Evolutionary conservation across 1,140 invertebrate species (phyloP), one percentile per base, ranked within the genome.

Genomic region (Myzus persicae): DNA sequence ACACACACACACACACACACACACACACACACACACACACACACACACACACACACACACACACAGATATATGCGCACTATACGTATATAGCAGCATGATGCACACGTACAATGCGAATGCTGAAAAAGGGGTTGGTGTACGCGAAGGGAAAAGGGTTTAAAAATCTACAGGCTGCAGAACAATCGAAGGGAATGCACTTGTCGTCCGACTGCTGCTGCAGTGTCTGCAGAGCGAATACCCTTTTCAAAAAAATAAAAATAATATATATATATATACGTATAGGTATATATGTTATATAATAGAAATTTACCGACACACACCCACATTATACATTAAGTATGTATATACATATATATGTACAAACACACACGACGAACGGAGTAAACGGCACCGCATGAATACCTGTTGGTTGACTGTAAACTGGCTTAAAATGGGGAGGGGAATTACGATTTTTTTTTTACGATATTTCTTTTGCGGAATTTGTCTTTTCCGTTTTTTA

Each of bases 171-270:
- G 26, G 42, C 54, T 31, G 59, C 54, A 31, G 42, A 92, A 92
- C 91, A 92, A 92, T 92, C 26, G 91, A 76, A 36, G 91, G 76
- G 91, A 82, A 46, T 82, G 67, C 91, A 92, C 91, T 92, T 92
- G 91, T 92, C 90, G 90, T 81, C 90, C 31, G 38, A 88, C 85
- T 42, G 59, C 59, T 44, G 42, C 42, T n/a, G 59, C 59, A 7
- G 44, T 87, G 85, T 48, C 46, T 40, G 82, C 9, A 31, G 3
- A 46, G 85, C 85, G 85, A 88, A 90, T 91, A 91, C 90, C 90
- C 90, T 91, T 91, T 91, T 82, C 67, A 48, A 48, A 42, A 91
- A 91, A 46, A 46, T n/a, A n/a, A 81, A n/a, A 91, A 81, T 81
- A 38, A 89, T n/a, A 46, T 20, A 88, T 22, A 88, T 87, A 88